A percentile compares a stretch with the other conserved stretches of the same genome.
These are phyloP conservation scores for Stercorarius parasiticus DNA, from an alignment of 2,113 vertebrate species.

Conservation along the genomic window DNA sequence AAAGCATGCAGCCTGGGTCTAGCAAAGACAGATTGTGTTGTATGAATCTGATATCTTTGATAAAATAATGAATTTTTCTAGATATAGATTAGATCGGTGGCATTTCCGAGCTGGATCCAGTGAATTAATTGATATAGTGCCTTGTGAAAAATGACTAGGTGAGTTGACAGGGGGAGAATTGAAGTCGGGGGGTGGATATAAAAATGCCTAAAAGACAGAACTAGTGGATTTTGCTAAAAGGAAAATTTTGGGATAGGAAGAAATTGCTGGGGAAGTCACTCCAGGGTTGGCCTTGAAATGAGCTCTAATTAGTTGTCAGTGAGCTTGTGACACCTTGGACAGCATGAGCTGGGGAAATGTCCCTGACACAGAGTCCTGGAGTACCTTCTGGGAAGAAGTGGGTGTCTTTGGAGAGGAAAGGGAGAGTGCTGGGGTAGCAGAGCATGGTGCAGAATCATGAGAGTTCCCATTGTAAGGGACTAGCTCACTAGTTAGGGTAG, in stretches of 20 bases:
- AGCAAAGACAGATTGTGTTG: not conserved
- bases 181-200: not conserved
- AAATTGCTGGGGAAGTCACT: not conserved
- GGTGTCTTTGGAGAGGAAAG: not conserved
- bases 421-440: not conserved
- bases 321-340: not conserved
- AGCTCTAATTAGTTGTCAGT: not conserved
- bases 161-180: not conserved
- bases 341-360: not conserved
- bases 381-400: not conserved
- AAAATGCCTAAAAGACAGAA: not conserved
- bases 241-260: not conserved
- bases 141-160: not conserved
- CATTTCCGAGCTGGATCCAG: not conserved
- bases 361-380: not conserved
- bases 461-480: not conserved
- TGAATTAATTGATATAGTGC: not conserved
- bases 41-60: not conserved
- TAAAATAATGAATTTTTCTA: constrained; percentile 28
- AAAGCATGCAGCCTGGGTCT: not conserved
- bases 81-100: not conserved
- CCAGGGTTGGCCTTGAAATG: not conserved
- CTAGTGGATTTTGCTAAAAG: not conserved
- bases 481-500: not conserved
- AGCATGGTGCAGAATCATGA: not conserved